These are phyloP conservation scores for Pavo muticus DNA, from an alignment of 2,113 vertebrate genomes.

Conservation along the genomic window DNA sequence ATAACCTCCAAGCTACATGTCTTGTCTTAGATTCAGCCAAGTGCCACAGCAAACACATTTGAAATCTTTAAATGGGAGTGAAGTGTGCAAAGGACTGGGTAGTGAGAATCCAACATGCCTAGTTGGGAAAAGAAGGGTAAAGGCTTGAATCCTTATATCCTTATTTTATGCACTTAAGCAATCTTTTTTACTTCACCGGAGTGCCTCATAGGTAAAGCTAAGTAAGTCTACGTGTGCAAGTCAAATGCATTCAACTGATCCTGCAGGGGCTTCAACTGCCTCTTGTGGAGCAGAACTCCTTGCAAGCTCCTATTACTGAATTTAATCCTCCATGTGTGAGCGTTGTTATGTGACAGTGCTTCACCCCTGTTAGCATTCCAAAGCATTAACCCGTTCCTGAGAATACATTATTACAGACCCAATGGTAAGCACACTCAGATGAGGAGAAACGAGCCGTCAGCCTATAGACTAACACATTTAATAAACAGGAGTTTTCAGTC, in stretches of 20 bases:
- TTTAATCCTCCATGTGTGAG: neutral
- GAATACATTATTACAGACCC: neutral
- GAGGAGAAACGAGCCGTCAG: neutral
- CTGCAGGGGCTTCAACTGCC: neutral
- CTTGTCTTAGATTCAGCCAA: too few species aligned
- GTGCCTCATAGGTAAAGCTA: neutral
- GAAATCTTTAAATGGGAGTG: neutral
- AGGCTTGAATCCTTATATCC: neutral
- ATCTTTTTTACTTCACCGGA: neutral
- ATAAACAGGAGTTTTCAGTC: neutral
- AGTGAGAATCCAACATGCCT: neutral
- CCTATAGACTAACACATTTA: neutral
- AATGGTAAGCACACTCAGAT: neutral
- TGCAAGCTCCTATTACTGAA: neutral
- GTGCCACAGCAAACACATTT: neutral
- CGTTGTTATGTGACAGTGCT: neutral
- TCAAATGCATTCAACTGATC: neutral
- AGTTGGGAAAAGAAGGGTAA: neutral
- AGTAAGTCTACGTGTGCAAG: neutral
- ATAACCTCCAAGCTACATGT: neutral
- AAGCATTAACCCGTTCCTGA: neutral
- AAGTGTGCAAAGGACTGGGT: neutral
- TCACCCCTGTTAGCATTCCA: neutral
- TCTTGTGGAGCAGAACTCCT: neutral
- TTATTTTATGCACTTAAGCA: neutral